Evolutionary conservation across 2,888 invertebrate species (phyloP).

Genomic region (Cinara cedri): DNA sequence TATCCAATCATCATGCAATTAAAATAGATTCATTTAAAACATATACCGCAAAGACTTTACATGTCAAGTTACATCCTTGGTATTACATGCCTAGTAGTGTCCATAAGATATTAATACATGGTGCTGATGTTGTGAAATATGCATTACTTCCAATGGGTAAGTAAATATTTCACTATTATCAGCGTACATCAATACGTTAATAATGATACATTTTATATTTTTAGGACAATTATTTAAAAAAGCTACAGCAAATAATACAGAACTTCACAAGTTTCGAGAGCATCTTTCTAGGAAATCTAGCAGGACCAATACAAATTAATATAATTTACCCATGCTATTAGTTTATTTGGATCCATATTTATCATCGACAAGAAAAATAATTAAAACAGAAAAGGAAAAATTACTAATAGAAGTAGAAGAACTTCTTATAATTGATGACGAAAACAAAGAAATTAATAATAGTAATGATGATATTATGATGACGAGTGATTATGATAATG

Average conservation of each 20-base stretch:
- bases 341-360: neutral
- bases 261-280: conserved; percentile 10
- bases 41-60: too few relatives aligned
- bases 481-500: conserved; percentile 5
- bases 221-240: neutral
- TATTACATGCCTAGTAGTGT: too few relatives aligned
- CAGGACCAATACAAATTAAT: neutral
- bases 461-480: conserved; percentile 1
- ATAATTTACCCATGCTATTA: neutral
- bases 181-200: neutral
- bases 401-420: neutral
- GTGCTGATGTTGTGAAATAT: too few relatives aligned
- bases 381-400: conserved; percentile 3
- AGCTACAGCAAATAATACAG: conserved; percentile 8
- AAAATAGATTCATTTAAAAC: too few relatives aligned
- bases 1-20: too few relatives aligned
- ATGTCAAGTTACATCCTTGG: too few relatives aligned
- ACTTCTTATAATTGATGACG: neutral
- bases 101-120: too few relatives aligned
- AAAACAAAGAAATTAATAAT: neutral
- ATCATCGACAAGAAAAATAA: conserved; percentile 16
- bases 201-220: neutral
- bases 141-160: too few relatives aligned
- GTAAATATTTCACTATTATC: too few relatives aligned
- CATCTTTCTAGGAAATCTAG: conserved; percentile 15